Conservation (phyloP, 2,797 vertebrate species). For the Tauraco hartlaubi region DNA sequence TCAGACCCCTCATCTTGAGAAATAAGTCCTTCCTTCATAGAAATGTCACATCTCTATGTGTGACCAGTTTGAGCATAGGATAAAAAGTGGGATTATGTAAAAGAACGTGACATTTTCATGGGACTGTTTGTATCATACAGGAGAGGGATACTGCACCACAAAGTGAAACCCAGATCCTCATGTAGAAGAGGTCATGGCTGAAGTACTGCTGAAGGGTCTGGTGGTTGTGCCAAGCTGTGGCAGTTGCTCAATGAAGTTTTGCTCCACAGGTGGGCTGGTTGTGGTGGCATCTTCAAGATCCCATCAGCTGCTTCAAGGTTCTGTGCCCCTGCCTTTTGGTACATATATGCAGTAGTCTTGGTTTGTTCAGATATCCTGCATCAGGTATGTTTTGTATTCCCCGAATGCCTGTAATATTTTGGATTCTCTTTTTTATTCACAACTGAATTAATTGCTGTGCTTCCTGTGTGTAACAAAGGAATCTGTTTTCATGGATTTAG, state of each 20-base stretch:
- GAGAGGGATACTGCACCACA: background rate
- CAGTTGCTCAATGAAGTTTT: background rate
- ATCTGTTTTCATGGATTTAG: background rate
- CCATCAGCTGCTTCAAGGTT: background rate
- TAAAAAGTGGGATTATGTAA: background rate
- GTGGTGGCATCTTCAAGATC: background rate
- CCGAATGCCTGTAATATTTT: background rate
- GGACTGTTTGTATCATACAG: fast-evolving
- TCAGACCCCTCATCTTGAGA: background rate
- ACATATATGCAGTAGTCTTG: too few species aligned
- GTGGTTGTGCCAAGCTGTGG: background rate
- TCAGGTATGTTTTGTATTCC: background rate
- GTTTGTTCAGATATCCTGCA: background rate
- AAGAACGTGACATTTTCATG: background rate
- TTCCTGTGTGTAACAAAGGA: background rate
- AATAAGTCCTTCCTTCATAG: background rate
- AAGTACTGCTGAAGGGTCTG: background rate
- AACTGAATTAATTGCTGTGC: background rate
- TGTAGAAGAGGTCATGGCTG: fast-evolving
- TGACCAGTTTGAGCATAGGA: background rate
- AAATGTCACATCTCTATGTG: background rate
- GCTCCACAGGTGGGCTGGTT: background rate
- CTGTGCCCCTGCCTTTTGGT: background rate
- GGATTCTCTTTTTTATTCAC: background rate
- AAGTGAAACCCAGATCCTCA: background rate